phyloP scores from a whole-genome alignment of 2,888 invertebrate genomes.

The Trissoscelio sp. region DNA sequence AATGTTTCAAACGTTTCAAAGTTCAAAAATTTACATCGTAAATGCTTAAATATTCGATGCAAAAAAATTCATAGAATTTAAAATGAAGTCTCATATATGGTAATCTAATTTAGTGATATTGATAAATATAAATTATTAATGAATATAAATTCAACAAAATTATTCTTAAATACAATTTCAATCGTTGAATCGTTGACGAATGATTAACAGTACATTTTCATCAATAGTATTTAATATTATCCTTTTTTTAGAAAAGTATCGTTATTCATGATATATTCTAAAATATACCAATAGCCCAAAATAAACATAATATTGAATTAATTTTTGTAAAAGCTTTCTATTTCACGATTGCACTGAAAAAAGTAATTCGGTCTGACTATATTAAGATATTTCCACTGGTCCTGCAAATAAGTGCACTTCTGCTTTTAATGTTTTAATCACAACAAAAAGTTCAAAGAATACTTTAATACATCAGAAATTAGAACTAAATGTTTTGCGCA shows the following conservation, averaged over 20 bases:
- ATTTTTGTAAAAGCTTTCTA: not conserved
- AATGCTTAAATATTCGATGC: not conserved
- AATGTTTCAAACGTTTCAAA: conserved; percentile 3
- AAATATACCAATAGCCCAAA: too few species aligned
- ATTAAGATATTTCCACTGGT: not conserved
- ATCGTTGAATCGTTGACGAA: too few species aligned
- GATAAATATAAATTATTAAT: too few species aligned
- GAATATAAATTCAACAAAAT: too few species aligned
- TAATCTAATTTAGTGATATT: too few species aligned
- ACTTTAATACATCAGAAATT: not conserved
- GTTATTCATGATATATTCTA: too few species aligned
- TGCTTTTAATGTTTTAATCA: not conserved
- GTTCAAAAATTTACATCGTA: not conserved
- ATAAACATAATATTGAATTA: too few species aligned
- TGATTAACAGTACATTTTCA: too few species aligned
- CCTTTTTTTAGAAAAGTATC: too few species aligned
- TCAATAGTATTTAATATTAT: too few species aligned
- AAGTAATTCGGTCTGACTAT: not conserved
- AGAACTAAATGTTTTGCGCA: conserved; percentile 3
- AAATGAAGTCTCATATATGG: not conserved
- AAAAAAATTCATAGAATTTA: not conserved
- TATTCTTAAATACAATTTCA: too few species aligned
- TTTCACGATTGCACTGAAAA: not conserved
- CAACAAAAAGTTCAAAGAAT: not conserved
- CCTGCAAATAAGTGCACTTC: not conserved